A percentile compares a stretch with the other conserved stretches of the same genome.
These are phyloP conservation scores for Tachuris rubrigastra DNA, from an alignment of 2,113 vertebrate species.

Conservation along the genomic window DNA sequence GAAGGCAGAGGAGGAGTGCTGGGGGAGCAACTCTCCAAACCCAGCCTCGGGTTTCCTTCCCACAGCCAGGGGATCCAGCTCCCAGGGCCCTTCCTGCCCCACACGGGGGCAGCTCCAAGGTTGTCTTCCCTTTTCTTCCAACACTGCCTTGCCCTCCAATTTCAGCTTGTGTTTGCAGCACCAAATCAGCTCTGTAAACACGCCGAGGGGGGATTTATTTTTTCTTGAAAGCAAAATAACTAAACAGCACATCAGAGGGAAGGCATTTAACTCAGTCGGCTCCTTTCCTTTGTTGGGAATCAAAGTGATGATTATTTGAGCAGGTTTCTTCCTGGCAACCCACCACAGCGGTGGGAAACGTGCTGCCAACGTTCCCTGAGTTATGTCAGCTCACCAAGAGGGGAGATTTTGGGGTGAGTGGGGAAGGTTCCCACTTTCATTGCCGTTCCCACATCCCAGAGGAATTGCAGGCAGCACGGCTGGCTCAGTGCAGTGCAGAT, in stretches of 20 bases:
- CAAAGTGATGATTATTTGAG: neutral
- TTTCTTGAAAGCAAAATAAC: slow-evolving; percentile 17
- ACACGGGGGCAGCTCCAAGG: fast-evolving
- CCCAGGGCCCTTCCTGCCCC: neutral
- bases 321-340: neutral
- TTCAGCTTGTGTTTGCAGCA: neutral
- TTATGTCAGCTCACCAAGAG: fast-evolving
- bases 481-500: fast-evolving
- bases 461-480: neutral
- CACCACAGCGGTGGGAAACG: neutral
- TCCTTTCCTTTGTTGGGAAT: neutral
- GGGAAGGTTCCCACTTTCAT: fast-evolving
- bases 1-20: neutral
- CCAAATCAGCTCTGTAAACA: neutral
- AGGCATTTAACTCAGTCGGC: neutral
- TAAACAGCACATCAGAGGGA: slow-evolving; percentile 11
- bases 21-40: neutral
- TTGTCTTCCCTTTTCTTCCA: neutral
- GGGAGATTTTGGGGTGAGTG: fast-evolving
- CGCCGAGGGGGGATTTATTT: neutral
- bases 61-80: fast-evolving
- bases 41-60: neutral
- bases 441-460: fast-evolving
- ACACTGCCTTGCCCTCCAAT: neutral
- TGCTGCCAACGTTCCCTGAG: fast-evolving